phyloP scores from a whole-genome alignment of 1,140 invertebrate genomes.

The Manduca sexta region DNA sequence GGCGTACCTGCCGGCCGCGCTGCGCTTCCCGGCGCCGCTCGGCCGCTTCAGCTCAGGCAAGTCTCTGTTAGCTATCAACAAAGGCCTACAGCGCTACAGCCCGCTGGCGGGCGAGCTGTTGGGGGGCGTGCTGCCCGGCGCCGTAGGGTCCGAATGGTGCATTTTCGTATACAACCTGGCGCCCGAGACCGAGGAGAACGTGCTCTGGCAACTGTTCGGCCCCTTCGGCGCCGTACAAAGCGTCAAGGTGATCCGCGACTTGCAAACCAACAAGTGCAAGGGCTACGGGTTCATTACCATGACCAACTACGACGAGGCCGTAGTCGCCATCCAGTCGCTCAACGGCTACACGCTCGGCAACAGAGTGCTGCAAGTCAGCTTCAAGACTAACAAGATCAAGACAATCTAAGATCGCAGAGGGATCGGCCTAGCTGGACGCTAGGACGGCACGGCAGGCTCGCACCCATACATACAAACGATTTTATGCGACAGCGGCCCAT shows the following conservation, averaged over 20 bases:
- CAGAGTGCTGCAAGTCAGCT: conserved; percentile 98
- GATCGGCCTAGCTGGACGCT: conserved; percentile 59
- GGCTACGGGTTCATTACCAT: conserved; percentile 99
- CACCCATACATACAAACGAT: conserved; percentile 55
- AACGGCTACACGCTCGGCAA: conserved; percentile 98
- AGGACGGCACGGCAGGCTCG: conserved; percentile 69
- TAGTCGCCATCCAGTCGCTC: conserved; percentile 96
- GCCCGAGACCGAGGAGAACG: conserved; percentile 98
- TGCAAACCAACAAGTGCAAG: conserved; percentile 99
- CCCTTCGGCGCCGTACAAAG: conserved; percentile 99
- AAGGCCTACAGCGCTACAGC: conserved; percentile 85
- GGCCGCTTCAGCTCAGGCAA: conserved; percentile 86
- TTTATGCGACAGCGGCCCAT: conserved; percentile 18
- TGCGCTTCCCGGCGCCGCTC: conserved; percentile 73
- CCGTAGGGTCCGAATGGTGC: conserved; percentile 89
- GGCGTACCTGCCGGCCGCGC: conserved; percentile 89
- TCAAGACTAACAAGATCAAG: conserved; percentile 96
- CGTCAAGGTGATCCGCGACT: conserved; percentile 97
- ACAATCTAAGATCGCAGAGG: conserved; percentile 79
- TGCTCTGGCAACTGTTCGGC: conserved; percentile 98
- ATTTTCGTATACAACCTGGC: conserved; percentile 99
- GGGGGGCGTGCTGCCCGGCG: conserved; percentile 75
- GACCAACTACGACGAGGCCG: conserved; percentile 99
- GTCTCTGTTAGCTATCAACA: conserved; percentile 77
- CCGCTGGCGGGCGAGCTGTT: conserved; percentile 94